These are phyloP conservation scores for Chondrosia reniformis DNA, from an alignment of 37 sponge, comb jelly and placozoan species.

Conservation along the genomic window DNA sequence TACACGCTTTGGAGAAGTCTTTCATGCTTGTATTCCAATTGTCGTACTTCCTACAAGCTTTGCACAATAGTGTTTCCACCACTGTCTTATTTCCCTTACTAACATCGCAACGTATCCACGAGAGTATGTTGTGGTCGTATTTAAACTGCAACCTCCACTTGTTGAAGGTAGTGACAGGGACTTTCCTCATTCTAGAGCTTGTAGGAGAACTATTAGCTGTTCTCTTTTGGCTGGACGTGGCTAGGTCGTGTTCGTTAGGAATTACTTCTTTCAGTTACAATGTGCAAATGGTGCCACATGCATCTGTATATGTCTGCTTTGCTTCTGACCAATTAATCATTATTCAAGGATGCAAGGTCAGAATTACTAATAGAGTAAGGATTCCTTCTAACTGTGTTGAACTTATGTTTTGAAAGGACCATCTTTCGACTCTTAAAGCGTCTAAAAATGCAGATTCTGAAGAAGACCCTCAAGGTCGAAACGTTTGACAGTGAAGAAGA, in stretches of 20 bases:
- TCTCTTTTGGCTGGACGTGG: neutral
- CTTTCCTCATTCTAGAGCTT: constrained; percentile 1
- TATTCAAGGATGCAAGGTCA: neutral
- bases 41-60: neutral
- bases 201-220: neutral
- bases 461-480: no score
- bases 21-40: neutral
- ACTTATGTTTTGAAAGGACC: no score
- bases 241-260: neutral
- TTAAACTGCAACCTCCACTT: constrained; percentile 3
- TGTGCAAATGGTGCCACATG: neutral
- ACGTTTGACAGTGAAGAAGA: no score
- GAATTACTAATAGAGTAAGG: no score
- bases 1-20: constrained; percentile 26
- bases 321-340: neutral
- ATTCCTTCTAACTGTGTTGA: no score
- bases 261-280: neutral
- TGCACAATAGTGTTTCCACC: neutral
- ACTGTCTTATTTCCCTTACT: neutral
- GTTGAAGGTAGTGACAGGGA: neutral
- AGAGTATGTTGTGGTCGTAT: constrained; percentile 16
- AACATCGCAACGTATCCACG: constrained; percentile 45
- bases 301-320: neutral
- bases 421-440: no score
- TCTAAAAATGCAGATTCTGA: no score